These are phyloP conservation scores for Neodontobutis hainanensis DNA, from an alignment of 2,113 vertebrate genomes.

Conservation along the genomic window DNA sequence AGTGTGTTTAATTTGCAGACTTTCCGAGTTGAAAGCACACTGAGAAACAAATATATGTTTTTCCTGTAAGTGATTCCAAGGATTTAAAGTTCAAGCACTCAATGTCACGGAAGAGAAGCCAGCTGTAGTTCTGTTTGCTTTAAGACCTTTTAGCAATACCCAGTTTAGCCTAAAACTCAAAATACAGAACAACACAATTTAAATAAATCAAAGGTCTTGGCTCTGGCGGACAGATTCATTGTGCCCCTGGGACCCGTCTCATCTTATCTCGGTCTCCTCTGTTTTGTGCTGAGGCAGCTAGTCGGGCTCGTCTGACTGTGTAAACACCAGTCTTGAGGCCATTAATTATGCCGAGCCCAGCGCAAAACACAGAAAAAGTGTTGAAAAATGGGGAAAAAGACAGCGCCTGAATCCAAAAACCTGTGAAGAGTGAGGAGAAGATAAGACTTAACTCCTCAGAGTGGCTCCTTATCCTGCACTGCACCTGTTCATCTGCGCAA, in stretches of 20 bases:
- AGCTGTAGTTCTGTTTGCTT: background rate
- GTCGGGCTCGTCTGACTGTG: slow-evolving; percentile 51
- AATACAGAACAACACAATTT: background rate
- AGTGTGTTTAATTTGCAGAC: no score
- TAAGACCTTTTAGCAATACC: background rate
- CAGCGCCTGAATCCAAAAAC: slow-evolving; percentile 7
- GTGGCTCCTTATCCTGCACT: slow-evolving; percentile 3
- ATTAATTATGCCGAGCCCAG: slow-evolving; percentile 56
- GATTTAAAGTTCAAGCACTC: background rate
- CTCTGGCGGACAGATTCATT: background rate
- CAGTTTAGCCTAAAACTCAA: background rate
- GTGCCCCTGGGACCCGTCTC: slow-evolving; percentile 14
- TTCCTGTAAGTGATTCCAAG: no score
- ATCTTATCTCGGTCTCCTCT: slow-evolving; percentile 22
- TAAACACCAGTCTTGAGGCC: slow-evolving; percentile 60
- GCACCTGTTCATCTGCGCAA: slow-evolving; percentile 9
- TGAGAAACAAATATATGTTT: no score
- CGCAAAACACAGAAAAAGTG: background rate
- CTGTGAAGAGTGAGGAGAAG: background rate
- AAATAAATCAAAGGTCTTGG: background rate
- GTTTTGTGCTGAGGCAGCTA: slow-evolving; percentile 44
- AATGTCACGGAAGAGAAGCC: background rate
- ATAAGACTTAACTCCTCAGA: background rate
- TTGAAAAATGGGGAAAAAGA: slow-evolving; percentile 6
- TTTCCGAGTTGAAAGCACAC: no score